Percentiles rank a stretch among this genome's conserved stretches.
phyloP scores from a whole-genome alignment of 2,888 invertebrate species.

The Mechanitis mazaeus region DNA sequence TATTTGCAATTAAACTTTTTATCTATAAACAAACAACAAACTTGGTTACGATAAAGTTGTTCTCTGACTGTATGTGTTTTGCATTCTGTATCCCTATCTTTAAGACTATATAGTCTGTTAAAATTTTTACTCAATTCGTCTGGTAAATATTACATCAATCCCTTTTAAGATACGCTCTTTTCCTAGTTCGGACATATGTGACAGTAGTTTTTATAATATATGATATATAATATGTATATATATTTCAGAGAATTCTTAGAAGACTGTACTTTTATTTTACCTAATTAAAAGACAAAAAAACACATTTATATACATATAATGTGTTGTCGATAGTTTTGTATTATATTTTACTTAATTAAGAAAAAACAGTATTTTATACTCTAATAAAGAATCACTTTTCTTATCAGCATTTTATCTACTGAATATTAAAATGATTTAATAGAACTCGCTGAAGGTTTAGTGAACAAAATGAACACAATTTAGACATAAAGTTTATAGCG shows the following conservation, averaged over 20 bases:
- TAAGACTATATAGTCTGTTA: conserved; percentile 28
- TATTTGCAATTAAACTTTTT: no score
- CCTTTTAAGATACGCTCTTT: conserved; percentile 45
- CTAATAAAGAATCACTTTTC: neutral
- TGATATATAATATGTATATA: conserved; percentile 12
- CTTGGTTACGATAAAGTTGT: no score
- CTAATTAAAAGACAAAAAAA: no score
- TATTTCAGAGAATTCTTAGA: conserved; percentile 7
- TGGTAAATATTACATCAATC: conserved; percentile 54
- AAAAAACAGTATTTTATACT: no score
- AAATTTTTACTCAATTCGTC: conserved; percentile 49
- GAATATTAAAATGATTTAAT: conserved; percentile 30
- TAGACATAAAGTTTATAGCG: conserved; percentile 33
- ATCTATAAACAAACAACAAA: no score
- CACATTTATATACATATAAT: no score
- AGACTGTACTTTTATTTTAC: no score
- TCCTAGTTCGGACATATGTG: conserved; percentile 37
- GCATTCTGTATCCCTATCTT: conserved; percentile 28
- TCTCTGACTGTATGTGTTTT: no score
- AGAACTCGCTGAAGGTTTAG: conserved; percentile 36
- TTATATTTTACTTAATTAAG: no score
- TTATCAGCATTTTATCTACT: conserved; percentile 12
- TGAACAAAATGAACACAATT: conserved; percentile 42
- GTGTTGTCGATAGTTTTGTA: no score
- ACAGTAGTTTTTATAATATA: conserved; percentile 33